Evolutionary conservation across 2,888 invertebrate genomes (phyloP).

Genomic region (Cantharis rufa): DNA sequence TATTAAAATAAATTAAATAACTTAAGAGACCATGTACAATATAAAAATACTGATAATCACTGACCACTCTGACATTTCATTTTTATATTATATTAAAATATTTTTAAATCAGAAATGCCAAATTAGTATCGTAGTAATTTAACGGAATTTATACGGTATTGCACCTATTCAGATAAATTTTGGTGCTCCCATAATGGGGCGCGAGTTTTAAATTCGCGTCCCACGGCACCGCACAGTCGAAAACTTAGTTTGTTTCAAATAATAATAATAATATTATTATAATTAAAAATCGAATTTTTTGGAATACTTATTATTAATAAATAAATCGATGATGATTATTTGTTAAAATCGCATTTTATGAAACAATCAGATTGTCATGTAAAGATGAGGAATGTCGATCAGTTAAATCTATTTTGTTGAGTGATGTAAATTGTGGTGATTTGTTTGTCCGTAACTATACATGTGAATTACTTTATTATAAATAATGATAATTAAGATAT

Average conservation of each 20-base stretch:
- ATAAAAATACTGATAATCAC: slow-evolving; percentile 54
- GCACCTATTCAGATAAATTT: slow-evolving; percentile 12
- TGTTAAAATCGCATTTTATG: slow-evolving; percentile 1
- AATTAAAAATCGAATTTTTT: background rate
- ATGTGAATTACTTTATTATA: slow-evolving; percentile 18
- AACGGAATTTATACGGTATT: slow-evolving; percentile 14
- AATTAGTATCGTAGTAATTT: slow-evolving; percentile 6
- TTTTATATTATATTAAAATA: background rate
- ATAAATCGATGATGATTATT: background rate
- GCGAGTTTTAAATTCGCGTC: background rate
- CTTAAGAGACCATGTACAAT: slow-evolving; percentile 50
- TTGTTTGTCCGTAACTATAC: slow-evolving; percentile 17
- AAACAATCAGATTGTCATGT: slow-evolving; percentile 47
- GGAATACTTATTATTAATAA: background rate
- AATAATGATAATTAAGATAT: slow-evolving; percentile 41
- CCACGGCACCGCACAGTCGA: background rate
- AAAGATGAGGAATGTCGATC: slow-evolving; percentile 49
- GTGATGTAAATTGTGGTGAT: slow-evolving; percentile 17
- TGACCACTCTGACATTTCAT: slow-evolving; percentile 40
- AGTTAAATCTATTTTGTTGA: slow-evolving; percentile 35
- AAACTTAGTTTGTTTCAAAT: background rate
- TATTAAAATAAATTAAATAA: slow-evolving; percentile 52
- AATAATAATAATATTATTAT: background rate
- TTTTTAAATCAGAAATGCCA: slow-evolving; percentile 5
- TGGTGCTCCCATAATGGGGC: background rate